Conservation (phyloP, 2,113 vertebrate species). For the Bostrychus sinensis region DNA sequence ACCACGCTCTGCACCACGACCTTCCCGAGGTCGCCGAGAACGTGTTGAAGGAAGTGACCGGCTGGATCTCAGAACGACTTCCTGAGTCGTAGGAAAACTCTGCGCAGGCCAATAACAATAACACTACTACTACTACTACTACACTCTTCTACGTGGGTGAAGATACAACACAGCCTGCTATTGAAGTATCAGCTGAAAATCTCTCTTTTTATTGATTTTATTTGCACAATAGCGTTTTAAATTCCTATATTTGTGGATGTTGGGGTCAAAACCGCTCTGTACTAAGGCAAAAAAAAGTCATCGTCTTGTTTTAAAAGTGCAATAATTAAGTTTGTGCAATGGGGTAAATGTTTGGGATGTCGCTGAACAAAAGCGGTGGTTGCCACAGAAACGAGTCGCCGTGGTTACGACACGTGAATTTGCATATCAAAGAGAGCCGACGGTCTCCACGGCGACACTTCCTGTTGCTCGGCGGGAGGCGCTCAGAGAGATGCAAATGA, state of each 20-base stretch:
- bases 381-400: not conserved
- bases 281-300: too few species aligned
- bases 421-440: not conserved
- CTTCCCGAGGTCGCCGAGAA: slow-evolving; percentile 87
- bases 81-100: slow-evolving; percentile 25
- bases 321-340: not conserved
- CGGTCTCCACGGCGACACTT: not conserved
- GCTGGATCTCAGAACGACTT: slow-evolving; percentile 83
- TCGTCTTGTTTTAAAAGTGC: not conserved
- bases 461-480: not conserved
- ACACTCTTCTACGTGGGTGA: not conserved
- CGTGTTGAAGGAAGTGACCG: slow-evolving; percentile 86
- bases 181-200: not conserved
- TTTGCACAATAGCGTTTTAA: slow-evolving; percentile 6
- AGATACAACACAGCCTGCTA: not conserved
- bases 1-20: slow-evolving; percentile 93
- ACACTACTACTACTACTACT: not conserved
- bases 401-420: slow-evolving; percentile 6
- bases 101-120: not conserved
- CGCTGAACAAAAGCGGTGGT: not conserved
- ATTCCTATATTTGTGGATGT: slow-evolving; percentile 1
- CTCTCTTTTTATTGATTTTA: not conserved
- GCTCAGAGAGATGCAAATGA: slow-evolving; percentile 1
- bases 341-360: not conserved
- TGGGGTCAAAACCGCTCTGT: not conserved